Conservation (phyloP, 2,888 invertebrate species). For the Ethmia dodecea region DNA sequence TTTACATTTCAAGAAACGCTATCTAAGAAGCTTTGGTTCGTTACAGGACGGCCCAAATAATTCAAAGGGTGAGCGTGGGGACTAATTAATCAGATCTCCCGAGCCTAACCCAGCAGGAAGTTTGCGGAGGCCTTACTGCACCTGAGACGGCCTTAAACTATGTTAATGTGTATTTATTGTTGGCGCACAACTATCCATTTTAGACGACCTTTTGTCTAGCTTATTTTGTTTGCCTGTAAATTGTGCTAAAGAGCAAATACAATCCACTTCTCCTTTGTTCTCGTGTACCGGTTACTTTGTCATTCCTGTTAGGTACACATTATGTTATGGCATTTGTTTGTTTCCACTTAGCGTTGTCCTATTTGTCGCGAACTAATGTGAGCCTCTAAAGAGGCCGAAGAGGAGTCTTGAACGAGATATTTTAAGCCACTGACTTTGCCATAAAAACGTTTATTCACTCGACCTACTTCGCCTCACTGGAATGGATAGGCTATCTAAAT, state of each 20-base stretch:
- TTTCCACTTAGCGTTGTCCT: too few species aligned
- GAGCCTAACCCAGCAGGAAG: conserved; percentile 26
- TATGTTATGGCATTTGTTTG: too few species aligned
- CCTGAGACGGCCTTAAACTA: conserved; percentile 46
- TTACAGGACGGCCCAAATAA: conserved; percentile 42
- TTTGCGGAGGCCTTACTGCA: conserved; percentile 27
- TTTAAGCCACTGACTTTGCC: too few species aligned
- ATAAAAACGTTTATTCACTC: too few species aligned
- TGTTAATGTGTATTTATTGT: conserved; percentile 34
- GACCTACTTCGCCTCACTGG: conserved; percentile 21
- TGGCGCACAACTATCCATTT: conserved; percentile 12
- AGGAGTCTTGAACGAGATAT: too few species aligned
- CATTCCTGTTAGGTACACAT: too few species aligned
- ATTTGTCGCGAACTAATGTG: too few species aligned
- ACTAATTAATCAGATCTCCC: conserved; percentile 57
- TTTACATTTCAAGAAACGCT: conserved; percentile 18
- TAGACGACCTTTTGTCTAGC: conserved; percentile 9
- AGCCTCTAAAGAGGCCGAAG: too few species aligned
- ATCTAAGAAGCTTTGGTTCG: conserved; percentile 46
- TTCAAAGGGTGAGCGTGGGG: conserved; percentile 48
- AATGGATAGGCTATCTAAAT: conserved; percentile 51
- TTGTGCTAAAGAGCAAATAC: conserved; percentile 1
- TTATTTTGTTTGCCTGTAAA: conserved; percentile 11
- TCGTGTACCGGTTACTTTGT: too few species aligned
- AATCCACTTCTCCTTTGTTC: conserved; percentile 1